phyloP scores from a whole-genome alignment of 2,888 invertebrate genomes.

The Eudemis profundana region DNA sequence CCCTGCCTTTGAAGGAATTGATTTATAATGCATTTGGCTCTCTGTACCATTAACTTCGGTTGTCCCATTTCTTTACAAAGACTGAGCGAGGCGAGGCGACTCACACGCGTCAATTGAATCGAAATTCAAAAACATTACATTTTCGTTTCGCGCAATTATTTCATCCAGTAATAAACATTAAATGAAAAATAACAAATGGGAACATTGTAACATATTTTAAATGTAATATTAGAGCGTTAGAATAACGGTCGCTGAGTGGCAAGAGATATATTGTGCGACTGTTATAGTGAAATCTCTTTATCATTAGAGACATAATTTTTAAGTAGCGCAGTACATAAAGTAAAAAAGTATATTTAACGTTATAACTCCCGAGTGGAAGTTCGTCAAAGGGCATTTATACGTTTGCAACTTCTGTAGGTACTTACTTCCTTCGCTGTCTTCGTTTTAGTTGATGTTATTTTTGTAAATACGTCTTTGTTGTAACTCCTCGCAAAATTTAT shows the following conservation, averaged over 20 bases:
- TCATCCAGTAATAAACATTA: slow-evolving; percentile 65
- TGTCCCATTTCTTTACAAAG: slow-evolving; percentile 48
- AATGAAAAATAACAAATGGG: slow-evolving; percentile 82
- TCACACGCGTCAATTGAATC: slow-evolving; percentile 45
- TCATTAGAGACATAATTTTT: slow-evolving; percentile 76
- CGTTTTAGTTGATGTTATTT: slow-evolving; percentile 50
- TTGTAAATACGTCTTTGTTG: slow-evolving; percentile 52
- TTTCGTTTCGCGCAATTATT: slow-evolving; percentile 52
- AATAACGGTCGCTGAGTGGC: slow-evolving; percentile 66
- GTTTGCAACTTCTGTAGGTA: slow-evolving; percentile 70
- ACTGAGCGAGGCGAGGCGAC: slow-evolving; percentile 46
- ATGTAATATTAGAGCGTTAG: slow-evolving; percentile 81
- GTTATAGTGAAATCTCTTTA: slow-evolving; percentile 76
- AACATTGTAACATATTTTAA: slow-evolving; percentile 85
- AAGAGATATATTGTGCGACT: slow-evolving; percentile 79
- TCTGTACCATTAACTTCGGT: slow-evolving; percentile 44
- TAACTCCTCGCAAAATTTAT: slow-evolving; percentile 54
- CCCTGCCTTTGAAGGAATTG: slow-evolving; percentile 57
- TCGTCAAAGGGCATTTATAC: slow-evolving; percentile 79
- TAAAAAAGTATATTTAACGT: slow-evolving; percentile 74
- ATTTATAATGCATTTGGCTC: slow-evolving; percentile 63
- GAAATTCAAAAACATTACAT: slow-evolving; percentile 47
- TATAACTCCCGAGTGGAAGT: slow-evolving; percentile 68
- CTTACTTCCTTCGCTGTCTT: slow-evolving; percentile 62
- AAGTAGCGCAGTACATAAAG: slow-evolving; percentile 71